Base-by-base conservation (phyloP, 2,888 invertebrate genomes). In the Athalia rosae region DNA sequence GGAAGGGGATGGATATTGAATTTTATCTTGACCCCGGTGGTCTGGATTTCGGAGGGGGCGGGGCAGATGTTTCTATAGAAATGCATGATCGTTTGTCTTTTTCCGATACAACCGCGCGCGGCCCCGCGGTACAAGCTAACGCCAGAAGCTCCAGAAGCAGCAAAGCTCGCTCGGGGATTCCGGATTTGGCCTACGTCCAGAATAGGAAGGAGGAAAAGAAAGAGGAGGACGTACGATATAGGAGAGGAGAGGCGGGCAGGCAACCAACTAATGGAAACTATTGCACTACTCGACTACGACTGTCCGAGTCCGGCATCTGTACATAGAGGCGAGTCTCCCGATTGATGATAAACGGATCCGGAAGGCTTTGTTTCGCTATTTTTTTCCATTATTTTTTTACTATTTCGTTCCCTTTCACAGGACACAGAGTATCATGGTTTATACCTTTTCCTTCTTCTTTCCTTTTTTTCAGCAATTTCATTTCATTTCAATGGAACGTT, bases 241-340 rank as follows among this genome's bases (percentile, higher is more conserved):
- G 28, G 28, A 28, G 28, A 28, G 28, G 28, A 28, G n/a, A 53
- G 53, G 53, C 67, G 79, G 77, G 79, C 28, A 28, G 28, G 28
- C 28, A 28, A 28, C 28, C 28, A 81, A 81, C 81, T 81, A 81
- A 81, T 81, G 81, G 81, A 81, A 81, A 81, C 81, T 81, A 81
- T 81, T 80, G 81, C 71, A 71, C 71, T 71, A 28, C 28, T 28
- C 28, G 28, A 28, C 71, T 1, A 13, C 48, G 67, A 11, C 28
- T 53, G 15, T 11, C 48, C 28, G 67, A 64, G 64, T n/a, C 59
- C 59, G 8, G 11, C 28, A 2, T 28, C 28, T 28, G 28, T 7
- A 43, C n/a, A n/a, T 9, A 43, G 43, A 71, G 43, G 6, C 58
- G 58, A 71, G 58, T 56, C 58, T 45, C 13, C 58, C 58, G 58